Percentiles rank a stretch among this genome's conserved stretches.
These are phyloP conservation scores for Gymnopithys bicolor DNA, from an alignment of 2,797 vertebrate genomes.

Conservation along the genomic window DNA sequence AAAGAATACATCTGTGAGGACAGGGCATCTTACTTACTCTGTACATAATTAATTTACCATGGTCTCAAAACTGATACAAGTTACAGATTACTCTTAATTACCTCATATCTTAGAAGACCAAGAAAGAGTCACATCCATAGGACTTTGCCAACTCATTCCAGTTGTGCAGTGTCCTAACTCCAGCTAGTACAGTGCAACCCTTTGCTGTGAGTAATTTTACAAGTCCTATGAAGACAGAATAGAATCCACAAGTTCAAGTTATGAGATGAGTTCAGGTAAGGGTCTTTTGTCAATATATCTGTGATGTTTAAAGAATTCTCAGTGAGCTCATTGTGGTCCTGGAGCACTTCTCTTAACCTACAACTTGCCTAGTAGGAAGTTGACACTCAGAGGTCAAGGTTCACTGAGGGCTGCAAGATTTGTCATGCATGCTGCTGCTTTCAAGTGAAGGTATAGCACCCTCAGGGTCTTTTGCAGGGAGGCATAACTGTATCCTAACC, in stretches of 20 bases:
- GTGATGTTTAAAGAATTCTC: background rate
- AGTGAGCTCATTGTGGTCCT: background rate
- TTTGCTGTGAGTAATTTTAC: background rate
- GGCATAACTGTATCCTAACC: background rate
- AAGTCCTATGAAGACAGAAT: background rate
- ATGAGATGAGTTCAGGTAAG: background rate
- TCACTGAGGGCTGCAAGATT: background rate
- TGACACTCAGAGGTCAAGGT: background rate
- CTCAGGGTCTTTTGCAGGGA: background rate
- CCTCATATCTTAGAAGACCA: background rate
- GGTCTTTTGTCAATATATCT: background rate
- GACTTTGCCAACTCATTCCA: background rate
- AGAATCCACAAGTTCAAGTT: background rate
- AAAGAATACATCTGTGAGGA: background rate
- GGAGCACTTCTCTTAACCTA: background rate
- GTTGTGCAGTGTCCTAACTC: background rate
- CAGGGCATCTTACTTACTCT: background rate
- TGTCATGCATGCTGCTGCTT: accelerated
- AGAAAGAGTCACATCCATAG: background rate
- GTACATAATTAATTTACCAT: background rate
- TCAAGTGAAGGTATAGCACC: background rate
- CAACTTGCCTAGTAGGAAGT: accelerated
- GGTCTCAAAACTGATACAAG: background rate
- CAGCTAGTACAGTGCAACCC: background rate
- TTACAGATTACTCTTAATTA: background rate